These are phyloP conservation scores for Camponotus pennsylvanicus DNA, from an alignment of 1,140 invertebrate species.

Conservation along the genomic window DNA sequence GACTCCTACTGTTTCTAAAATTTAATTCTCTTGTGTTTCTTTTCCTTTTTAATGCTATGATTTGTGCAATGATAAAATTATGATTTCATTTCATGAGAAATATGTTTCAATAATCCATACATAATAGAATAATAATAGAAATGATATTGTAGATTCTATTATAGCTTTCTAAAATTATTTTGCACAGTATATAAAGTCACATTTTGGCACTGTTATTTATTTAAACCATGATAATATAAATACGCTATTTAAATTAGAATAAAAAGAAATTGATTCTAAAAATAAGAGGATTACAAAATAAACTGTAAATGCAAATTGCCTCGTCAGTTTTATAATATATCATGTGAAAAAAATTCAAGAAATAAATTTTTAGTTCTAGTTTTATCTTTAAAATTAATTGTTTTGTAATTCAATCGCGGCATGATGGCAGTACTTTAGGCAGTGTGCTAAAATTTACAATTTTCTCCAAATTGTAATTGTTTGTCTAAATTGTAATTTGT, in stretches of 20 bases:
- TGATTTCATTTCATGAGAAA: background rate
- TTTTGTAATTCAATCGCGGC: background rate
- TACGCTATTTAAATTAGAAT: background rate
- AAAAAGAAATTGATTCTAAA: constrained; percentile 5
- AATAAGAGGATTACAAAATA: constrained; percentile 3
- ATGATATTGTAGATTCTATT: constrained; percentile 1
- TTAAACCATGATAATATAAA: constrained; percentile 34
- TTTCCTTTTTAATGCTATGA: background rate
- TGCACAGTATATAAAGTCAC: constrained; percentile 5
- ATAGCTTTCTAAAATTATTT: constrained; percentile 15
- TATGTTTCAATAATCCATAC: constrained; percentile 16
- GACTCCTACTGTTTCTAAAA: background rate
- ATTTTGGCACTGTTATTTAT: constrained; percentile 43
- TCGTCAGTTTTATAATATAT: background rate
- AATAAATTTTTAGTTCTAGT: background rate
- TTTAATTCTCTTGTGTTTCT: background rate
- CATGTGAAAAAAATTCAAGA: background rate
- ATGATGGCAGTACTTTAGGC: constrained; percentile 7
- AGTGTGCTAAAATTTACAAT: constrained; percentile 1
- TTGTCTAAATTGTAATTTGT: background rate
- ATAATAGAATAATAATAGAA: background rate
- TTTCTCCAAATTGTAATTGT: background rate
- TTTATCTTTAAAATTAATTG: background rate
- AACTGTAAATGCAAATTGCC: background rate
- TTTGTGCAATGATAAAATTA: constrained; percentile 35